Conservation (phyloP, 2,797 vertebrate genomes). For the Microctenopoma lineatum region DNA sequence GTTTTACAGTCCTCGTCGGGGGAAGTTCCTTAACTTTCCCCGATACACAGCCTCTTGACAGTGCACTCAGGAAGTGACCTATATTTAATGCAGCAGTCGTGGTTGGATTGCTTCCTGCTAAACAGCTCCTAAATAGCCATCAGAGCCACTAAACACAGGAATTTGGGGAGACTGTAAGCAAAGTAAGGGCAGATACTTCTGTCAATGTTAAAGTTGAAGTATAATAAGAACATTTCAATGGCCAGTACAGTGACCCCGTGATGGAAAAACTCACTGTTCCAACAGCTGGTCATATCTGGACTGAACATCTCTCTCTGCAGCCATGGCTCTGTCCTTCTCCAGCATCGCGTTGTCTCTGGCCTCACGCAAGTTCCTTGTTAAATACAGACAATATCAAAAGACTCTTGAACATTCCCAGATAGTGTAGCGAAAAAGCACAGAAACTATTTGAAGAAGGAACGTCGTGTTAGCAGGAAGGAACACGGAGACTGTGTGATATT, state of each 20-base stretch:
- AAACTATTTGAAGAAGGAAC: background rate
- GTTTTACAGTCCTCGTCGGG: conserved; percentile 21
- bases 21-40: conserved; percentile 1
- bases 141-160: too few relatives aligned
- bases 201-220: background rate
- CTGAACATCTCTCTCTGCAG: conserved; percentile 88
- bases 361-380: conserved; percentile 91
- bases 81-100: background rate
- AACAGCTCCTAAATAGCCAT: too few relatives aligned
- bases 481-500: too few relatives aligned
- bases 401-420: background rate
- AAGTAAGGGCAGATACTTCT: background rate
- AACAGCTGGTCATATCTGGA: conserved; percentile 92
- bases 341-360: conserved; percentile 91
- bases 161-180: background rate
- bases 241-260: background rate
- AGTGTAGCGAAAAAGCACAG: background rate
- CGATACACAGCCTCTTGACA: background rate
- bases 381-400: conserved; percentile 12
- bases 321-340: conserved; percentile 91
- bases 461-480: too few relatives aligned
- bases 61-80: conserved; percentile 1
- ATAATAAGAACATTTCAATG: background rate
- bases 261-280: conserved; percentile 89
- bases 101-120: background rate